Conservation (phyloP, 2,113 vertebrate species). For the Phylloscopus trochiloides region DNA sequence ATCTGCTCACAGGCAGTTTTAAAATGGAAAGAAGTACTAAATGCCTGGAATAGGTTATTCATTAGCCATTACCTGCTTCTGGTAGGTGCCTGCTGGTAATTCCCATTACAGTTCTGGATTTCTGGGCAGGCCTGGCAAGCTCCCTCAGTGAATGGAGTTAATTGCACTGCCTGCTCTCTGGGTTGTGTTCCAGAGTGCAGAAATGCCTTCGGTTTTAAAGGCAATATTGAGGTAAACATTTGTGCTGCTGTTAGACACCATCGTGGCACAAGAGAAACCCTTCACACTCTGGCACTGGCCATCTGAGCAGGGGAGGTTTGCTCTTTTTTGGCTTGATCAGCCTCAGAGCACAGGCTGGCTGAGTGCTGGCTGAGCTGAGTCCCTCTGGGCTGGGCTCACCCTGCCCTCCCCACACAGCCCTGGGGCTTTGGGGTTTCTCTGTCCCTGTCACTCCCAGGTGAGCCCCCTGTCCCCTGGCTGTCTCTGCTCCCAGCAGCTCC, state of each 20-base stretch:
- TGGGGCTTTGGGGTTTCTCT: background rate
- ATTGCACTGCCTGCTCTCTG: background rate
- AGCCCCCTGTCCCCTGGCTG: rapidly evolving
- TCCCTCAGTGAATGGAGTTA: background rate
- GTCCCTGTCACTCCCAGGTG: background rate
- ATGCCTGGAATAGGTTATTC: conserved; percentile 17
- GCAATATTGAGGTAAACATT: background rate
- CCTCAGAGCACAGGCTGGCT: background rate
- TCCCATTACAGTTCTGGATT: background rate
- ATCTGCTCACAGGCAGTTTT: background rate
- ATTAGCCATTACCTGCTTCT: background rate
- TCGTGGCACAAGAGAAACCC: background rate
- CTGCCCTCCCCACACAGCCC: background rate
- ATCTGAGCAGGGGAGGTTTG: background rate
- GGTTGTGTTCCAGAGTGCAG: background rate
- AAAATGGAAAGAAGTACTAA: background rate
- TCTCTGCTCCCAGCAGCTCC: background rate
- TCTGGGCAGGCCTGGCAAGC: background rate
- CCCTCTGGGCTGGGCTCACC: background rate
- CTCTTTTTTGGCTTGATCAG: background rate
- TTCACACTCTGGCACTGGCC: background rate
- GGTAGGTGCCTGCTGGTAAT: background rate
- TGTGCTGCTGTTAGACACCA: background rate
- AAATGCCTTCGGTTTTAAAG: conserved; percentile 22
- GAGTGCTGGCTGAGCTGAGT: background rate